phyloP scores from a whole-genome alignment of 2,888 invertebrate species.

The Dicycla oo region DNA sequence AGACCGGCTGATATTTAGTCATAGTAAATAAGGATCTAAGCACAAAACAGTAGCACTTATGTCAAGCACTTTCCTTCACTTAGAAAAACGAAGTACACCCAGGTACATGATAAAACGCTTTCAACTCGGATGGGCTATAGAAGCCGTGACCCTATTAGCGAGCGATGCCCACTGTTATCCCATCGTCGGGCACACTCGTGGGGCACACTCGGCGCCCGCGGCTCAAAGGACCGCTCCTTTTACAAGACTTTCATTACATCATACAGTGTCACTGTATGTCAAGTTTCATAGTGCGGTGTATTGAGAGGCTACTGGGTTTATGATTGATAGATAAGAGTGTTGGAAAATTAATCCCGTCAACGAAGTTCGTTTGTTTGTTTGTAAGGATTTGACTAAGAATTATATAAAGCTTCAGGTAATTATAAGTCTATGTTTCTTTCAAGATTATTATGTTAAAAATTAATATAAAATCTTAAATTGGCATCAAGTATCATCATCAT shows the following conservation, averaged over 20 bases:
- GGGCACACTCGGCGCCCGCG: constrained; percentile 61
- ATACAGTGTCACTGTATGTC: constrained; percentile 23
- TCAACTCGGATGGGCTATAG: constrained; percentile 32
- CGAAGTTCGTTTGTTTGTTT: no score
- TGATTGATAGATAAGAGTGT: not conserved
- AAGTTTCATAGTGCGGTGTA: constrained; percentile 1
- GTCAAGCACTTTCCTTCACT: not conserved
- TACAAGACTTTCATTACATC: constrained; percentile 46
- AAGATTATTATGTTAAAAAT: not conserved
- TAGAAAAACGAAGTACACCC: not conserved
- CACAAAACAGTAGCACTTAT: no score
- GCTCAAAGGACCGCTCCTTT: constrained; percentile 58
- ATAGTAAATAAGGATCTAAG: no score
- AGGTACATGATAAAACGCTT: constrained; percentile 29
- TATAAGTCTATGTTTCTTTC: not conserved
- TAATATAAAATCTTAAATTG: not conserved
- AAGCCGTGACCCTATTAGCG: constrained; percentile 77
- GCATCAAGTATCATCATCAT: not conserved
- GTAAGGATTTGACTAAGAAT: no score
- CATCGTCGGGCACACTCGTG: constrained; percentile 64
- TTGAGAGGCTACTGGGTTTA: not conserved
- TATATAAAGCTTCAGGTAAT: not conserved
- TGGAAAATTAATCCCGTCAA: not conserved
- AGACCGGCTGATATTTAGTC: no score
- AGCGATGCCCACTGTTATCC: constrained; percentile 73